Evolutionary conservation across 2,797 vertebrate genomes (phyloP).

Genomic region (Xerus rutilus): DNA sequence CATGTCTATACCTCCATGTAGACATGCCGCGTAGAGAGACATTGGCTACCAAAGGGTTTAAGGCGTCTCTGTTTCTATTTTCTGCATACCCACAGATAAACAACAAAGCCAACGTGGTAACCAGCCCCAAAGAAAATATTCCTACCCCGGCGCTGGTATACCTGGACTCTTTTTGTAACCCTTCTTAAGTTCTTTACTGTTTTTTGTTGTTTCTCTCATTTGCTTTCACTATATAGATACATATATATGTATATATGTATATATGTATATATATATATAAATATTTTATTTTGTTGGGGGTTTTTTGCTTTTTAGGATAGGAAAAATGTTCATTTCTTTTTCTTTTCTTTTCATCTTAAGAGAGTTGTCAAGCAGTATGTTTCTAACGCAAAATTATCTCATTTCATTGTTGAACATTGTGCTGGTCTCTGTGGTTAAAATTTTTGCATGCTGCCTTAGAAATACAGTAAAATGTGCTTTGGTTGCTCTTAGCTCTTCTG

Average conservation of each 20-base stretch:
- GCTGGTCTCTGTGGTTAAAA: constrained; percentile 76
- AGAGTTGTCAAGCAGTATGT: constrained; percentile 82
- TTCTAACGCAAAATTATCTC: constrained; percentile 84
- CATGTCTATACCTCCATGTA: constrained; percentile 84
- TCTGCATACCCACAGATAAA: constrained; percentile 97
- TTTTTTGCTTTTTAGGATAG: constrained; percentile 83
- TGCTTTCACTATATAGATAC: constrained; percentile 72
- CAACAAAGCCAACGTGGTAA: constrained; percentile 99
- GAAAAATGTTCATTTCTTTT: constrained; percentile 52
- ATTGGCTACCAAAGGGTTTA: constrained; percentile 83
- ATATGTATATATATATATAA: not conserved
- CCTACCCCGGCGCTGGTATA: constrained; percentile 98
- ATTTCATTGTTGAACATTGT: constrained; percentile 77
- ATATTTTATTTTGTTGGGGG: constrained; percentile 73
- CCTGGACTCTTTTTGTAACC: constrained; percentile 88
- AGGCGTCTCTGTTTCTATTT: constrained; percentile 91
- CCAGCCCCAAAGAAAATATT: constrained; percentile 97
- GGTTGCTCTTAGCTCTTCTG: constrained; percentile 87
- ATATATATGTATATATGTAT: not conserved
- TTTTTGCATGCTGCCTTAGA: constrained; percentile 88
- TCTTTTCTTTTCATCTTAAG: constrained; percentile 73
- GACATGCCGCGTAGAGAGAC: constrained; percentile 82
- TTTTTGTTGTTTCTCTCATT: constrained; percentile 81
- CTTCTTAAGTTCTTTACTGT: constrained; percentile 85
- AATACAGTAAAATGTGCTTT: constrained; percentile 84